Conservation (phyloP, 2,888 invertebrate genomes). For the Papilio gigon region DNA sequence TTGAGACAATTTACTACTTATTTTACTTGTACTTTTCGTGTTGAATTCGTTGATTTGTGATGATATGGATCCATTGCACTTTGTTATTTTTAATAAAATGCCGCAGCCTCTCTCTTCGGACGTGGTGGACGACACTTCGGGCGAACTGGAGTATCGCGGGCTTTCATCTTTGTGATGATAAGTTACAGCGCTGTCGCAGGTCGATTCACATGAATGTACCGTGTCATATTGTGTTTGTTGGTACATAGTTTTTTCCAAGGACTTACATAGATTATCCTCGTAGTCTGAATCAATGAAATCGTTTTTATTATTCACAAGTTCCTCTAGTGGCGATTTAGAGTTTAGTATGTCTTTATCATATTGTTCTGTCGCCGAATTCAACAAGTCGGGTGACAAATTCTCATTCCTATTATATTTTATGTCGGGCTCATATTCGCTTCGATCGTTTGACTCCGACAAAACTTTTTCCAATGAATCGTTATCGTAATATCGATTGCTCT, state of each 20-base stretch:
- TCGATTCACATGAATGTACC: constrained; percentile 62
- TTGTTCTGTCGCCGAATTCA: constrained; percentile 43
- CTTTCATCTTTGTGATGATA: constrained; percentile 53
- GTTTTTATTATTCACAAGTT: constrained; percentile 37
- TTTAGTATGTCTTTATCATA: constrained; percentile 55
- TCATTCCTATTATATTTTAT: constrained; percentile 43
- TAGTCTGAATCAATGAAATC: constrained; percentile 46
- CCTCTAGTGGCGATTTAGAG: constrained; percentile 43
- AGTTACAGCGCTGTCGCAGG: constrained; percentile 56
- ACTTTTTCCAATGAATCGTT: constrained; percentile 58
- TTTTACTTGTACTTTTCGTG: constrained; percentile 49
- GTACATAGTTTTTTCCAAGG: constrained; percentile 6
- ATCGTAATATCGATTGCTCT: constrained; percentile 51
- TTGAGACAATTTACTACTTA: constrained; percentile 70
- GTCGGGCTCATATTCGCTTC: constrained; percentile 41
- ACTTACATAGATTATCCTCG: constrained; percentile 42
- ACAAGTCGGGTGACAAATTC: constrained; percentile 1
- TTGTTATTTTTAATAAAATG: constrained; percentile 74
- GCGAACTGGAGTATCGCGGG: constrained; percentile 63
- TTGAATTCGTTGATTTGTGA: constrained; percentile 65
- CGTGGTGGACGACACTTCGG: constrained; percentile 78
- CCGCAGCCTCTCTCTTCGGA: constrained; percentile 71
- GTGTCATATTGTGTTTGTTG: constrained; percentile 49
- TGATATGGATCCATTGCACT: constrained; percentile 67
- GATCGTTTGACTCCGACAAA: constrained; percentile 53